Conservation (phyloP, 35 echinoderm and acorn worm genomes). For the Apostichopus californicus region DNA sequence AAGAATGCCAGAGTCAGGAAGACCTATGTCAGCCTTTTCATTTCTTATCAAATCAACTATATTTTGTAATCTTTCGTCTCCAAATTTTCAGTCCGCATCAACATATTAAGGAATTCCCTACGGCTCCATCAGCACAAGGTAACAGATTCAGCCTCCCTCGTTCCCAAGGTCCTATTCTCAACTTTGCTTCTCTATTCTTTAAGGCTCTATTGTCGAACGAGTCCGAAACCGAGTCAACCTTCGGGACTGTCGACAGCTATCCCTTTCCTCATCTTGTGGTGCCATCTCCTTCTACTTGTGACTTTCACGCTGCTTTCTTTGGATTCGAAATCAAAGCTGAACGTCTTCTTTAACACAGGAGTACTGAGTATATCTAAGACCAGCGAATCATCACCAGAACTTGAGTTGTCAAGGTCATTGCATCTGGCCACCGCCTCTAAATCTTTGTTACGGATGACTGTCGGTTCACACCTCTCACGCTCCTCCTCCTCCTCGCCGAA, state of each 20-base stretch:
- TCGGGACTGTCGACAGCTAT: slow-evolving; percentile 21
- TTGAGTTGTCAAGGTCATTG: slow-evolving; percentile 31
- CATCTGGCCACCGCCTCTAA: slow-evolving; percentile 10
- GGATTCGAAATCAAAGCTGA: slow-evolving; percentile 58
- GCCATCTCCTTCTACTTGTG: slow-evolving; percentile 19
- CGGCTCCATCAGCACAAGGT: no score
- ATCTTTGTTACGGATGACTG: slow-evolving; percentile 31
- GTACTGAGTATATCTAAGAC: slow-evolving; percentile 80
- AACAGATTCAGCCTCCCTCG: no score
- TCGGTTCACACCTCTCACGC: not conserved
- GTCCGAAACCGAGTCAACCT: not conserved
- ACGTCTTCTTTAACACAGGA: slow-evolving; percentile 71
- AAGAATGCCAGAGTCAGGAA: no score
- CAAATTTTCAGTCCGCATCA: no score
- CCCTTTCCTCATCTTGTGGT: slow-evolving; percentile 20
- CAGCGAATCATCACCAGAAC: slow-evolving; percentile 62
- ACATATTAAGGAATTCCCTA: no score
- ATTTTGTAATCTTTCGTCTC: no score
- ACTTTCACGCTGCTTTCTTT: not conserved
- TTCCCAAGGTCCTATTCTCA: no score
- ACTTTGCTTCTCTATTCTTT: no score
- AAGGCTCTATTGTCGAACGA: no score
- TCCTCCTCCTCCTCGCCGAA: not conserved
- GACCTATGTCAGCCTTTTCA: no score
- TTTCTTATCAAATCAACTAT: no score